These are phyloP conservation scores for Argentina silus DNA, from an alignment of 2,797 vertebrate genomes.

Conservation along the genomic window DNA sequence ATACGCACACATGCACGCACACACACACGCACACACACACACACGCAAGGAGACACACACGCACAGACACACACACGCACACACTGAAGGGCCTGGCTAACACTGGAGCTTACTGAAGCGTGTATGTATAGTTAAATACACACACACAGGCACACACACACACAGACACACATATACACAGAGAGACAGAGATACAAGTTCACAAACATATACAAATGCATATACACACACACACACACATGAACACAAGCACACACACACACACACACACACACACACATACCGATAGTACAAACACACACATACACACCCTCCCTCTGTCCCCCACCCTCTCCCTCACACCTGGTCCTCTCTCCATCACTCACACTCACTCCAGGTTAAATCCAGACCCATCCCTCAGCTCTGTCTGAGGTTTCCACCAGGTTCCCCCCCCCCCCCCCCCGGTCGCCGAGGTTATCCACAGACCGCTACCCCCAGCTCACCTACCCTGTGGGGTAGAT, in stretches of 20 bases:
- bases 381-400: constrained; percentile 55
- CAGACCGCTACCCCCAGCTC: constrained; percentile 54
- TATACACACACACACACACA: constrained; percentile 41
- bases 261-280: neutral
- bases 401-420: constrained; percentile 55
- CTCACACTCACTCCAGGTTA: constrained; percentile 31
- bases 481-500: constrained; percentile 31
- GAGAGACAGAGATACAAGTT: constrained; percentile 23
- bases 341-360: constrained; percentile 61
- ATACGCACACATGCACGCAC: neutral
- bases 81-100: neutral
- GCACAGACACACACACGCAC: neutral
- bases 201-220: constrained; percentile 35
- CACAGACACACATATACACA: constrained; percentile 23
- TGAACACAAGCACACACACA: constrained; percentile 46
- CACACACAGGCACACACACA: constrained; percentile 24
- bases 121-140: constrained; percentile 11
- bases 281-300: no score
- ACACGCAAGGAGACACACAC: neutral
- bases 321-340: constrained; percentile 3
- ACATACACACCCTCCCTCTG: neutral
- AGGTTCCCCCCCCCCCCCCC: constrained; percentile 35
- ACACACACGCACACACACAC: constrained; percentile 2
- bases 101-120: neutral
- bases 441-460: constrained; percentile 55